Conservation (phyloP, 2,797 vertebrate species). For the Artibeus jamaicensis region DNA sequence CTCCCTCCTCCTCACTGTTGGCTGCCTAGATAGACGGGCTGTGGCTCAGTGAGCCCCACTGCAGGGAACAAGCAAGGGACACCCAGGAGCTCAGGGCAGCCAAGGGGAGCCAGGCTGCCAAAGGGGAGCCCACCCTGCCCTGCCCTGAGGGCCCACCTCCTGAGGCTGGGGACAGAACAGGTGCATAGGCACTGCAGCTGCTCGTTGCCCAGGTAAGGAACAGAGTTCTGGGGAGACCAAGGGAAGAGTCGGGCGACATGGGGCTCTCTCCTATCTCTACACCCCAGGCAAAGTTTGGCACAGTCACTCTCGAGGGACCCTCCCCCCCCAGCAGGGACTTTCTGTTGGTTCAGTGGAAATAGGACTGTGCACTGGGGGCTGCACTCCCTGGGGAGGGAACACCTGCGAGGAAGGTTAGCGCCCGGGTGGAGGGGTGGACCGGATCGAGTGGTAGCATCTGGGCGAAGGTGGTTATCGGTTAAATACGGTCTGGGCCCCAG, state of each 20-base stretch:
- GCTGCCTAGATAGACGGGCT: neutral
- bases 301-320: neutral
- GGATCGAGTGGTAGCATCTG: neutral
- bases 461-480: neutral
- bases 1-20: constrained; percentile 52
- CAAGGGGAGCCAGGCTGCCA: too few species aligned
- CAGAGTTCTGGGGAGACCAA: neutral
- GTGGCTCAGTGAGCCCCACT: constrained; percentile 23
- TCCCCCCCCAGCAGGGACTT: neutral
- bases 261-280: neutral
- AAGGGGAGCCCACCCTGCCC: neutral
- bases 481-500: neutral
- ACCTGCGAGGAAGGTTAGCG: neutral
- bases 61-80: neutral
- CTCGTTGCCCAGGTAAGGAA: constrained; percentile 59
- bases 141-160: neutral
- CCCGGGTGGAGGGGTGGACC: neutral
- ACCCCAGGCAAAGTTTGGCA: neutral
- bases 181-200: constrained; percentile 32
- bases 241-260: neutral
- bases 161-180: constrained; percentile 20
- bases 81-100: neutral
- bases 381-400: neutral
- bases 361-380: neutral
- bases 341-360: neutral